These are phyloP conservation scores for Leptobrachium leishanense DNA, from an alignment of 2,113 vertebrate species.

Conservation along the genomic window DNA sequence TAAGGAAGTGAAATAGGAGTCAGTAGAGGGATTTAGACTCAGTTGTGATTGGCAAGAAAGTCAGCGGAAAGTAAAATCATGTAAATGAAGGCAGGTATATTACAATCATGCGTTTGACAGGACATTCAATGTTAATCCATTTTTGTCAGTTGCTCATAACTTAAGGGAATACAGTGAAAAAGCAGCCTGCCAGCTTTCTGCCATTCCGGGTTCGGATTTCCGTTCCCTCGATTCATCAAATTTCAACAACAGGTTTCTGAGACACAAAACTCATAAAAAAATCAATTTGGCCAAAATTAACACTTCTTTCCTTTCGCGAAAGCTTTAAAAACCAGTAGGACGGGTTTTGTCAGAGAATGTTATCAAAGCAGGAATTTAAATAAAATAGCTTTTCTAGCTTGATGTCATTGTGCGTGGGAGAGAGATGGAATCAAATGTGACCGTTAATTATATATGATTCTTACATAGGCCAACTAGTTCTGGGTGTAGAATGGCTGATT, in stretches of 20 bases:
- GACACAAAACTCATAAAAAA: constrained; percentile 45
- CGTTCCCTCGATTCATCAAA: constrained; percentile 34
- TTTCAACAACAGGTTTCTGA: constrained; percentile 41
- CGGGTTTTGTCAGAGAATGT: constrained; percentile 28
- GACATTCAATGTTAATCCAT: constrained; percentile 42
- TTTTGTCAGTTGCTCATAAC: constrained; percentile 33
- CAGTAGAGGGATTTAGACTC: too few species aligned
- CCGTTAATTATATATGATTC: too few species aligned
- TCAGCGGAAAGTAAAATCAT: constrained; percentile 7
- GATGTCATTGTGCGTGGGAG: background rate
- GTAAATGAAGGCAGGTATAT: constrained; percentile 40
- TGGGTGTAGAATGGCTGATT: too few species aligned
- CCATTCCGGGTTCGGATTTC: constrained; percentile 9
- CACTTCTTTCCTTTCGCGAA: constrained; percentile 13
- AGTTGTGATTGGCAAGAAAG: constrained; percentile 17
- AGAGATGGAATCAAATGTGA: too few species aligned
- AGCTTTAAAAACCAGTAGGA: constrained; percentile 27
- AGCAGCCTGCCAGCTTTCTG: constrained; percentile 35
- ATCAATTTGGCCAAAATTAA: constrained; percentile 45
- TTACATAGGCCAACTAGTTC: too few species aligned
- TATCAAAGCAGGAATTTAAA: background rate
- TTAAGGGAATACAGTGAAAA: constrained; percentile 41
- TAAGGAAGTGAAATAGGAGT: too few species aligned
- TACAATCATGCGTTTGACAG: constrained; percentile 32
- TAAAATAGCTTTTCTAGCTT: too few species aligned